These are phyloP conservation scores for Synanceia verrucosa DNA, from an alignment of 2,797 vertebrate species.

Conservation along the genomic window DNA sequence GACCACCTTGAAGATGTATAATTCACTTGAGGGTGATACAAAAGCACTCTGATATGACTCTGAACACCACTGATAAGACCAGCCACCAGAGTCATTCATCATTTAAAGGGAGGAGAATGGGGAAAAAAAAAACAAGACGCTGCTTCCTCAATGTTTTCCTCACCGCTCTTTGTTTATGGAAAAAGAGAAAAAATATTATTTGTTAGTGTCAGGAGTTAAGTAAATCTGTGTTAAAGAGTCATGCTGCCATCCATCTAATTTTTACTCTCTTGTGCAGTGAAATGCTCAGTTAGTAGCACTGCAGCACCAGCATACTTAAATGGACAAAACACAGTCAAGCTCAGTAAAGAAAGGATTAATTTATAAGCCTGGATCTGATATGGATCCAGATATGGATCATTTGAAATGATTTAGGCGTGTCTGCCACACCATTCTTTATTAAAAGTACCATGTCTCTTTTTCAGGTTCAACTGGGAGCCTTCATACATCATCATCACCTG, in stretches of 20 bases:
- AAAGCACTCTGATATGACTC: neutral
- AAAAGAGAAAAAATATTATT: neutral
- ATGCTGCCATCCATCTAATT: too few species aligned
- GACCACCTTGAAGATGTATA: neutral
- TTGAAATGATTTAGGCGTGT: too few species aligned
- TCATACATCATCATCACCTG: constrained; percentile 6
- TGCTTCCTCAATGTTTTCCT: neutral
- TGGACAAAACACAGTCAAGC: too few species aligned
- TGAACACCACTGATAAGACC: neutral
- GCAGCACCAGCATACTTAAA: too few species aligned
- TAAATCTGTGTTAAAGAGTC: too few species aligned
- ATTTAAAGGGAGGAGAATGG: neutral
- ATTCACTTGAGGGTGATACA: neutral
- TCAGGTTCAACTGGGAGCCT: constrained; percentile 25
- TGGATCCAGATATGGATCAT: too few species aligned
- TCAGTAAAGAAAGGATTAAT: too few species aligned
- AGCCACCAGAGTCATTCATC: neutral
- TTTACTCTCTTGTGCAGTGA: too few species aligned
- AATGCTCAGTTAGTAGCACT: too few species aligned
- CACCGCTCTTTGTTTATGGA: neutral
- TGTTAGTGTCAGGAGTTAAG: neutral
- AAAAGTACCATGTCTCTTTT: constrained; percentile 24
- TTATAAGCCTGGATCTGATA: too few species aligned
- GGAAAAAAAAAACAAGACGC: neutral
- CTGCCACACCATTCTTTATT: too few species aligned